Evolutionary conservation across 1,140 invertebrate species (phyloP), one percentile per base, ranked within the genome.

Genomic region (Heterodera carotae): DNA sequence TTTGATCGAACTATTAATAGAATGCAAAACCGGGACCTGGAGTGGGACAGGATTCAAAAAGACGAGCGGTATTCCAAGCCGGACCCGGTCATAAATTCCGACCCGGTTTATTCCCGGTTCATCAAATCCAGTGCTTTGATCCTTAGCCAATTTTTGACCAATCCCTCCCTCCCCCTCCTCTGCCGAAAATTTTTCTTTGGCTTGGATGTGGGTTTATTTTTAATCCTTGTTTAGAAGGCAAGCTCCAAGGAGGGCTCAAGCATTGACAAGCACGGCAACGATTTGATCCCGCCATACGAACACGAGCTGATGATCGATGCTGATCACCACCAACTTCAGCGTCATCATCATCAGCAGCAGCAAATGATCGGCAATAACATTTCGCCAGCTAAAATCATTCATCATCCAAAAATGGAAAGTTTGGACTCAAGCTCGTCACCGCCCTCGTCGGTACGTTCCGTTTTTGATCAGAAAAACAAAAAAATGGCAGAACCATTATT

Each of bases 341-440:
- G 8, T 25, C 8, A 8, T 34, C 8, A 8, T 34, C 64, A 76
- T 6, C 39, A 34, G 8, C 72, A 69, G n/a, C 72, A 29, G 53
- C 60, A 36, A 31, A 33, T 48, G 15, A 53, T 53, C 48, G 18
- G 48, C 48, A 53, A 12, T 1, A 53, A 4, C 12, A 53, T 53
- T 53, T 53, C 48, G 22, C 48, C 48, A 10, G 48, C 48, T 18
- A 53, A 53, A 53, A 8, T 66, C n/a, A n/a, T n/a, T 22, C 62
- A 34, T 22, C 62, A 66, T n/a, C 62, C 62, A 15, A 29, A 66
- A 29, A 74, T 74, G 71, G 71, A 74, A 60, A 74, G 71, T n/a
- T 2, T 74, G 34, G 71, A 74, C 64, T 74, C 71, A 10, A 43
- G 72, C 64, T 78, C 77, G 22, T 78, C 77, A 0, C 77, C 77